Evolutionary conservation across 2,888 invertebrate genomes (phyloP).

Genomic region (Brachylomia viminalis): DNA sequence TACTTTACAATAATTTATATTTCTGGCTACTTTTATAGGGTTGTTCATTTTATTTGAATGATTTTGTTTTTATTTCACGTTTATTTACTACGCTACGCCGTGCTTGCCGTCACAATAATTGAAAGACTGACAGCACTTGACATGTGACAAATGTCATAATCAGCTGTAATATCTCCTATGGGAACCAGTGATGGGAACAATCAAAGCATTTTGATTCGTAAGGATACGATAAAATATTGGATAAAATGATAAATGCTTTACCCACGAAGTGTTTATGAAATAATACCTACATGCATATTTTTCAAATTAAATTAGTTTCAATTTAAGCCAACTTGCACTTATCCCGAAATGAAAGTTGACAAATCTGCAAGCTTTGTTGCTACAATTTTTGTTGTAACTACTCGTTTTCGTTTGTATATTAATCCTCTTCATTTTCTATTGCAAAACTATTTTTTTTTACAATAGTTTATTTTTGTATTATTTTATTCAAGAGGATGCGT

Average conservation of each 20-base stretch:
- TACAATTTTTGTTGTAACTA: no score
- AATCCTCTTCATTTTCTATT: no score
- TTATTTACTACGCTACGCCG: slow-evolving; percentile 14
- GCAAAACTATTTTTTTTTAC: neutral
- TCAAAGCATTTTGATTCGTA: neutral
- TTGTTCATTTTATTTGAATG: slow-evolving; percentile 21
- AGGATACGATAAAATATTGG: no score
- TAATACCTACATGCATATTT: no score
- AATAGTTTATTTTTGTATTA: neutral
- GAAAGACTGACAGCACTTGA: slow-evolving; percentile 3
- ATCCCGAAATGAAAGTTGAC: neutral
- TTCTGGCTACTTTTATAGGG: neutral
- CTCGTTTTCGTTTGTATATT: no score
- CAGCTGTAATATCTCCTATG: slow-evolving; percentile 25
- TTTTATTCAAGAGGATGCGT: neutral
- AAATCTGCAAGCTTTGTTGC: neutral
- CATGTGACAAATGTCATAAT: neutral
- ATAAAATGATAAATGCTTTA: neutral
- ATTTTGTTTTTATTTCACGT: slow-evolving; percentile 1
- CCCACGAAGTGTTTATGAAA: neutral
- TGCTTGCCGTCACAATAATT: slow-evolving; percentile 6
- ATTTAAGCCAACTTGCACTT: neutral
- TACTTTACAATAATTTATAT: slow-evolving; percentile 1
- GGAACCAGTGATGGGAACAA: neutral
- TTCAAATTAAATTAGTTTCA: neutral